These are phyloP conservation scores for Bagarius yarrelli DNA, from an alignment of 2,113 vertebrate genomes.

Conservation along the genomic window DNA sequence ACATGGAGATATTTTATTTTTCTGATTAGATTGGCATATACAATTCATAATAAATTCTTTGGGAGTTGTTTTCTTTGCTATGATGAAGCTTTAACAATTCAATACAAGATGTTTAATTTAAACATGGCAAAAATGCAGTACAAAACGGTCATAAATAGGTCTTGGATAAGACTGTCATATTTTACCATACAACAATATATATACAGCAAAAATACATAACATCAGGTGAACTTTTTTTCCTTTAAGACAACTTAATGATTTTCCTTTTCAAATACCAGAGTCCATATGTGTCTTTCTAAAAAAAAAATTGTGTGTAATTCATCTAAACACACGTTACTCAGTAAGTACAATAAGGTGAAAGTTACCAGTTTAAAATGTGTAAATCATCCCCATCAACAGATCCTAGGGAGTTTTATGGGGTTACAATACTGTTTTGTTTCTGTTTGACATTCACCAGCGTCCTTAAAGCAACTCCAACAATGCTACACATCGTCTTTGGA, in stretches of 20 bases:
- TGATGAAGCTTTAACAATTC: not conserved
- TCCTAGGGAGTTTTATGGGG: not conserved
- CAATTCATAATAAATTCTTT: not conserved
- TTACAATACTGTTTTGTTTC: not conserved
- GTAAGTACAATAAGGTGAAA: not conserved
- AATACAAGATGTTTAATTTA: not conserved
- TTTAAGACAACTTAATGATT: not conserved
- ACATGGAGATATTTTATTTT: no score
- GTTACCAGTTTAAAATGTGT: no score
- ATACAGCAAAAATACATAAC: not conserved
- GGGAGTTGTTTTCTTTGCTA: not conserved
- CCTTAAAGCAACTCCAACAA: not conserved
- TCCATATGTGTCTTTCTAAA: not conserved
- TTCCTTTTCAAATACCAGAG: not conserved
- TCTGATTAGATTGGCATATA: not conserved
- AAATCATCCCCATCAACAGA: not conserved
- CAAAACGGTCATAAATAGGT: conserved; percentile 24
- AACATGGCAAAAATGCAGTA: not conserved
- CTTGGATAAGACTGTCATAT: not conserved
- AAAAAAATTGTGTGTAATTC: not conserved
- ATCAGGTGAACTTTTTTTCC: not conserved
- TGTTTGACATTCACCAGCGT: not conserved
- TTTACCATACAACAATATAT: not conserved
- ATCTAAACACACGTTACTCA: not conserved
- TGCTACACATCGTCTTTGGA: conserved; percentile 49